These are phyloP conservation scores for Chrysolophus pictus DNA, from an alignment of 2,797 vertebrate species.

Conservation along the genomic window DNA sequence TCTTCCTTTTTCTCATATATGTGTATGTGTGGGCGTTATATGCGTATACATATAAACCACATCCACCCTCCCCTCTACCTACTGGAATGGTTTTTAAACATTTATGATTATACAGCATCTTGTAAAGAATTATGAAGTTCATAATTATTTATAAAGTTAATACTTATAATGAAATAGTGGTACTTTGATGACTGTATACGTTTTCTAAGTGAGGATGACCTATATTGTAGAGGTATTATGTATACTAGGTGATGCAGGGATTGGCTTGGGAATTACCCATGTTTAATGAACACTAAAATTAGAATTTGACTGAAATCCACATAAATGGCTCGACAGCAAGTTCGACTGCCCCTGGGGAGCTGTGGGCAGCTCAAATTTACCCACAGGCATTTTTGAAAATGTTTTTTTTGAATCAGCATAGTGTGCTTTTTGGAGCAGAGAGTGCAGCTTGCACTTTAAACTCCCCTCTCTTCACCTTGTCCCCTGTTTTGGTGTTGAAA, in stretches of 20 bases:
- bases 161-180: slow-evolving; percentile 77
- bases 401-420: slow-evolving; percentile 81
- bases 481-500: slow-evolving; percentile 54
- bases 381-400: slow-evolving; percentile 83
- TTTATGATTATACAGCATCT: slow-evolving; percentile 66
- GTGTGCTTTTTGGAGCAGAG: slow-evolving; percentile 79
- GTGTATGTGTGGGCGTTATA: accelerated
- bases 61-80: not conserved
- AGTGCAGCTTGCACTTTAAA: slow-evolving; percentile 72
- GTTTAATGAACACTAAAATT: slow-evolving; percentile 91
- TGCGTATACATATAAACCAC: not conserved
- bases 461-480: slow-evolving; percentile 9
- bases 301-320: slow-evolving; percentile 89
- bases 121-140: slow-evolving; percentile 76
- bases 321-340: slow-evolving; percentile 86
- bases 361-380: slow-evolving; percentile 87
- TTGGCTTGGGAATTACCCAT: slow-evolving; percentile 85
- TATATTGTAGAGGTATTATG: slow-evolving; percentile 82
- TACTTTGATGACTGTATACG: slow-evolving; percentile 80
- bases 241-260: slow-evolving; percentile 80
- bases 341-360: slow-evolving; percentile 86
- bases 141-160: slow-evolving; percentile 84
- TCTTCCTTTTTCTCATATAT: not conserved
- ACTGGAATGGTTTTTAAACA: slow-evolving; percentile 12
- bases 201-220: slow-evolving; percentile 80